Evolutionary conservation across 2,888 invertebrate species (phyloP), one percentile per base, ranked within the genome.

Genomic region (Hirtodrosophila confusa): DNA sequence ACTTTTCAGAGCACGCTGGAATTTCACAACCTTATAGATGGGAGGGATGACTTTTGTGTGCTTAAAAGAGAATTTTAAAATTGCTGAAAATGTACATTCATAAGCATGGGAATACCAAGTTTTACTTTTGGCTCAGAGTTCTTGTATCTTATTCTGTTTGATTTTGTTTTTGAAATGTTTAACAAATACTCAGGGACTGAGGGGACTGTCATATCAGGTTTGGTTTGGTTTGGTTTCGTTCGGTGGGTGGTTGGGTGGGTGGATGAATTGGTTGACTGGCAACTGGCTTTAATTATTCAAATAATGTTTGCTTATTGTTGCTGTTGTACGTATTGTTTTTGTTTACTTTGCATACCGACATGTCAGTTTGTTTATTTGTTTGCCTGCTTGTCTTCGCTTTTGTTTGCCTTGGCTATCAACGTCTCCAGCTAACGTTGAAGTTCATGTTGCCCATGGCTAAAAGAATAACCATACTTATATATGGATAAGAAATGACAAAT

Each of bases 221-320:
- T 17, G 17, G 17, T 17, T 17, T 17, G 17, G 17, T 17, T 17
- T 17, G 17, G 17, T 17, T 17, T 17, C 17, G 2, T 17, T 17
- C 17, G 17, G n/a, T n/a, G n/a, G n/a, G n/a, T n/a, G n/a, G n/a
- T n/a, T n/a, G n/a, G 4, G 11, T 33, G 12, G 23, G 4, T 40
- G 24, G 7, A 40, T 41, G 17, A 39, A 39, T 29, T 48, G 48
- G 31, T 43, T 60, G 63, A 41, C 40, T 51, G 40, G 33, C 68
- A 60, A 45, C 51, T 50, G 37, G 50, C 64, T 57, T 75, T 78
- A 73, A 84, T 76, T 83, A 86, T 76, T 85, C 49, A 80, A 69
- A 76, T 69, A 64, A 67, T 79, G 55, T 65, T 64, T 67, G 54
- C 37, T 11, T 33, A 44, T 53, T 69, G 60, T 48, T 67, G 48